Conservation (phyloP, 2,888 invertebrate genomes). For the Lepidocyrtoides sp. region DNA sequence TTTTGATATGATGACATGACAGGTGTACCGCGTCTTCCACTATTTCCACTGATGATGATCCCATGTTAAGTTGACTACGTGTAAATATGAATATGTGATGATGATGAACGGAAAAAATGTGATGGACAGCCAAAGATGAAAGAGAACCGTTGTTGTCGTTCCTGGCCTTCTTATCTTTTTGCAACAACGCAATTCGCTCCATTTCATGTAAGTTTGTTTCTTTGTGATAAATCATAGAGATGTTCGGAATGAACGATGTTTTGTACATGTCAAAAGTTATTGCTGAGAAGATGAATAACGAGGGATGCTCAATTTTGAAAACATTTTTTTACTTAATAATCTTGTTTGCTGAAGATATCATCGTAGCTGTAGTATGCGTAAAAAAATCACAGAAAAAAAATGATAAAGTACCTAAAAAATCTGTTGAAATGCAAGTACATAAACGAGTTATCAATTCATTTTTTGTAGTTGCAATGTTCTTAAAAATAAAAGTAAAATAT, state of each 20-base stretch:
- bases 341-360: constrained; percentile 23
- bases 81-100: constrained; percentile 22
- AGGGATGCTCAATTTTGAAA: constrained; percentile 4
- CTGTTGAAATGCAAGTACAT: not conserved
- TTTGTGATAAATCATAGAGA: not conserved
- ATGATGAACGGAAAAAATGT: not conserved
- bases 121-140: constrained; percentile 70
- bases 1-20: constrained; percentile 60
- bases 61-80: constrained; percentile 34
- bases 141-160: constrained; percentile 65
- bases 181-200: constrained; percentile 38
- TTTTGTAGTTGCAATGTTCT: no score
- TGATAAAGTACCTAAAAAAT: not conserved
- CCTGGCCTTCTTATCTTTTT: constrained; percentile 56
- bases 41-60: constrained; percentile 49
- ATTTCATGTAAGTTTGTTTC: not conserved
- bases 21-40: constrained; percentile 48
- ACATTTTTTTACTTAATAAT: constrained; percentile 21
- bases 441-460: constrained; percentile 24
- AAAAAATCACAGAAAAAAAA: no score
- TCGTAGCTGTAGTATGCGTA: not conserved
- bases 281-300: constrained; percentile 18
- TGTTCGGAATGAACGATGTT: not conserved
- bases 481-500: not conserved
- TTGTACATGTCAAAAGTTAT: constrained; percentile 36